Evolutionary conservation across 1,140 invertebrate species (phyloP).

Genomic region (Eciton burchellii): DNA sequence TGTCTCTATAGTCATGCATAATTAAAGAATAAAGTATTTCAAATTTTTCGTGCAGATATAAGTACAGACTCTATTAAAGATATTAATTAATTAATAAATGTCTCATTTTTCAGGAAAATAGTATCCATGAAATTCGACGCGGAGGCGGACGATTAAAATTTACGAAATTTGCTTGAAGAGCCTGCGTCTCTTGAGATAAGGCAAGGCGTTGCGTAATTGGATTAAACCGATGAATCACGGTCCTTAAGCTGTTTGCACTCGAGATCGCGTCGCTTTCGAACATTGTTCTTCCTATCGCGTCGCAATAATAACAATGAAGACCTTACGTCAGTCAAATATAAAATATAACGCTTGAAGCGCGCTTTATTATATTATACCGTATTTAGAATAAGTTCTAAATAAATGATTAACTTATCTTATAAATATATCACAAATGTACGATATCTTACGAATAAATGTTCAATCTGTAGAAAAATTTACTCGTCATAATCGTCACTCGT

Average conservation of each 20-base stretch:
- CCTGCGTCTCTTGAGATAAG: conserved; percentile 48
- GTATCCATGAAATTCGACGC: conserved; percentile 6
- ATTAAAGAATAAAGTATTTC: background rate
- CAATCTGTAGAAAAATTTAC: background rate
- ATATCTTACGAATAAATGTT: background rate
- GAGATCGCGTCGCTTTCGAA: conserved; percentile 45
- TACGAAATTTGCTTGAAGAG: conserved; percentile 61
- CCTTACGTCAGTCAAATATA: background rate
- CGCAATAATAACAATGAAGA: conserved; percentile 16
- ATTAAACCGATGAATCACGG: conserved; percentile 68
- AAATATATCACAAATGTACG: background rate
- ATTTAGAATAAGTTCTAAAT: background rate
- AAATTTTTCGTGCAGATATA: conserved; percentile 23
- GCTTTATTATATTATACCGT: background rate
- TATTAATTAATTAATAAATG: conserved; percentile 5
- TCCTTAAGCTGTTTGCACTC: conserved; percentile 63
- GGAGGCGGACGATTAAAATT: conserved; percentile 53
- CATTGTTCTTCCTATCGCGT: conserved; percentile 13
- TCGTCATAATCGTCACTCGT: background rate
- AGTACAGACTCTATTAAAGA: background rate
- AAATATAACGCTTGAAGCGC: background rate
- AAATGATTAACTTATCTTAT: background rate
- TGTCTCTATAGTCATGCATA: background rate
- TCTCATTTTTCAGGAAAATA: conserved; percentile 15
- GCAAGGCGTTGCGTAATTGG: conserved; percentile 55